Evolutionary conservation across 53 echinoderm and acorn worm genomes (phyloP).

Genomic region (Paelopatides confundens): DNA sequence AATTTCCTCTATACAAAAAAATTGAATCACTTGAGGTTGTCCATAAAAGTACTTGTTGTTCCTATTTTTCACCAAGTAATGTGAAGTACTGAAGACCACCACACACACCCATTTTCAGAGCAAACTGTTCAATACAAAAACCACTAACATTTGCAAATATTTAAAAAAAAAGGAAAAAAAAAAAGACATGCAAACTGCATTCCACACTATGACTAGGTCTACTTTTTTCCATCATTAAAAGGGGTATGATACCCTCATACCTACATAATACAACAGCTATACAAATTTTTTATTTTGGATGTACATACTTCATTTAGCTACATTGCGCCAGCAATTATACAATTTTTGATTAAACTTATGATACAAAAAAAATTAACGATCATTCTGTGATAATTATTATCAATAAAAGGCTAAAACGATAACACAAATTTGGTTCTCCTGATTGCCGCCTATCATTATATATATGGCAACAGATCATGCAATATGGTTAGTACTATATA

Average conservation of each 20-base stretch:
- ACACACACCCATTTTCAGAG: slow-evolving; percentile 43
- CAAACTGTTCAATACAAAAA: slow-evolving; percentile 39
- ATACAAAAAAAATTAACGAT: slow-evolving; percentile 21
- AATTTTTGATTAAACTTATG: slow-evolving; percentile 30
- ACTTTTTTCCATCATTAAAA: background rate
- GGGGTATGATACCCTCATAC: background rate
- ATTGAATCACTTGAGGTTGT: background rate
- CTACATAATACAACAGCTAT: slow-evolving; percentile 39
- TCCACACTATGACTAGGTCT: slow-evolving; percentile 7
- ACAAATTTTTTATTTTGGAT: slow-evolving; percentile 36
- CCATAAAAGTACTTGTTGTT: background rate
- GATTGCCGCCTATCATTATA: slow-evolving; percentile 8
- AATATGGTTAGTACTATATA: slow-evolving; percentile 43
- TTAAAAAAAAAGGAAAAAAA: background rate
- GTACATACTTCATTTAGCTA: slow-evolving; percentile 16
- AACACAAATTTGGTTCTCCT: slow-evolving; percentile 14
- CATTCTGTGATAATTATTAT: slow-evolving; percentile 1
- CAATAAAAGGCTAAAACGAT: background rate
- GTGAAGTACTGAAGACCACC: slow-evolving; percentile 29
- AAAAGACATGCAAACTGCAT: slow-evolving; percentile 31
- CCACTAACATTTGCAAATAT: slow-evolving; percentile 36
- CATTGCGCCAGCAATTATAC: slow-evolving; percentile 41
- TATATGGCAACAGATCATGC: slow-evolving; percentile 46
- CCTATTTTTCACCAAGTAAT: background rate
- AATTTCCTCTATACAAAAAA: background rate